Evolutionary conservation across 2,113 vertebrate species (phyloP).

Genomic region (Stercorarius parasiticus): DNA sequence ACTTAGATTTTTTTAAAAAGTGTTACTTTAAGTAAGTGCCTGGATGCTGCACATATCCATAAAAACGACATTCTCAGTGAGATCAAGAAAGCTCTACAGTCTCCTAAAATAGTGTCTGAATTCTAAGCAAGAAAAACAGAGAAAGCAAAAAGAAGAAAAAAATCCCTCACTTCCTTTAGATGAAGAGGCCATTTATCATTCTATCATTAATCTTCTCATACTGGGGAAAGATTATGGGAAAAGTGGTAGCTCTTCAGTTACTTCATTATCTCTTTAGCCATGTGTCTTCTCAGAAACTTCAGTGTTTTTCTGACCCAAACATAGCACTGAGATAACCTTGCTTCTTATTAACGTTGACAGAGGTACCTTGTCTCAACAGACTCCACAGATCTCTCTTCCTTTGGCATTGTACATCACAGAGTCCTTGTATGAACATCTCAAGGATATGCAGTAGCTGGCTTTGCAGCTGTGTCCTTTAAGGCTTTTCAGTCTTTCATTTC

Average conservation of each 20-base stretch:
- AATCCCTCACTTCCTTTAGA: not conserved
- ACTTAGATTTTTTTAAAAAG: not conserved
- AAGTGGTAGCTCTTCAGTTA: not conserved
- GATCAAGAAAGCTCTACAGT: not conserved
- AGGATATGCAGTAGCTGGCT: slow-evolving; percentile 24
- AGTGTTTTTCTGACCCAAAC: slow-evolving; percentile 39
- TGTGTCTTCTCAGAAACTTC: slow-evolving; percentile 14
- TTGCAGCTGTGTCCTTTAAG: slow-evolving; percentile 13
- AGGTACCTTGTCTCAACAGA: slow-evolving; percentile 41
- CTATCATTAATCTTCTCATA: slow-evolving; percentile 8
- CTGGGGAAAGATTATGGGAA: not conserved
- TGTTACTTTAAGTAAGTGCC: not conserved
- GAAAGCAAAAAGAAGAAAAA: not conserved
- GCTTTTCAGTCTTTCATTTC: slow-evolving; percentile 33
- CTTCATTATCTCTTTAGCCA: slow-evolving; percentile 41
- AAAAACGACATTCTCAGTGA: not conserved
- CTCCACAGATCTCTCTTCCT: slow-evolving; percentile 33
- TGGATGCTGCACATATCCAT: not conserved
- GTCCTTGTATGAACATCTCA: slow-evolving; percentile 53
- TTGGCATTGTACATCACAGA: slow-evolving; percentile 46
- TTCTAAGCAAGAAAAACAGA: not conserved
- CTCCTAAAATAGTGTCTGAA: not conserved
- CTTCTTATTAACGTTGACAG: slow-evolving; percentile 34
- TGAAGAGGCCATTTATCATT: not conserved
- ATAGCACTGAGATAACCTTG: slow-evolving; percentile 21